Conservation (phyloP, 1,140 invertebrate genomes). For the Drosophila grimshawi region DNA sequence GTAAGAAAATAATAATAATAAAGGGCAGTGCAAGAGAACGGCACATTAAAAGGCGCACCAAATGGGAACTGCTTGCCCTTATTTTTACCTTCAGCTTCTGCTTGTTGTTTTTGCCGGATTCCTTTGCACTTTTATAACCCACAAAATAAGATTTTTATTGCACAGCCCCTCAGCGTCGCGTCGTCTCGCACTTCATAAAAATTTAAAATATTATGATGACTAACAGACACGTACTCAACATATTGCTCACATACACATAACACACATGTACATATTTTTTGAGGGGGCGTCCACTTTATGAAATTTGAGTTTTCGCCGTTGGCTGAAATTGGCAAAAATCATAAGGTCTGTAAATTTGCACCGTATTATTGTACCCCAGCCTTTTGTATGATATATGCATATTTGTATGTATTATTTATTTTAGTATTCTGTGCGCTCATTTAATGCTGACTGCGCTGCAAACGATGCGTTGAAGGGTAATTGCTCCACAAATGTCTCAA, state of each 20-base stretch:
- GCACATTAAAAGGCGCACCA: constrained; percentile 39
- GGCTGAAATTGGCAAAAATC: constrained; percentile 47
- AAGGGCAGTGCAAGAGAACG: constrained; percentile 8
- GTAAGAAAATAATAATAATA: constrained; percentile 48
- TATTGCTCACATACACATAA: constrained; percentile 34
- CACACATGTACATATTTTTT: not conserved
- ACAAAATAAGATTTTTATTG: constrained; percentile 82
- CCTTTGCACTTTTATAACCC: constrained; percentile 74
- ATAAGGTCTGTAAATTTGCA: constrained; percentile 44
- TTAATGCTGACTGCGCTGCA: constrained; percentile 42
- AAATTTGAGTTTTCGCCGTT: constrained; percentile 27
- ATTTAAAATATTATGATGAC: constrained; percentile 82
- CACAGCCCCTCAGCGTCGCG: constrained; percentile 57
- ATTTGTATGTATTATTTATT: constrained; percentile 14
- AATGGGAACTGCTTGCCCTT: constrained; percentile 44
- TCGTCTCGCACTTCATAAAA: constrained; percentile 78
- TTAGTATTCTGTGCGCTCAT: constrained; percentile 14
- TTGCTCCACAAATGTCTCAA: constrained; percentile 28
- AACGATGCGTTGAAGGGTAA: constrained; percentile 39
- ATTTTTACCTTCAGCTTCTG: constrained; percentile 16
- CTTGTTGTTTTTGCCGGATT: constrained; percentile 14
- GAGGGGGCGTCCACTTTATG: constrained; percentile 10
- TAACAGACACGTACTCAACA: constrained; percentile 68
- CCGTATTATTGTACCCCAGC: constrained; percentile 12
- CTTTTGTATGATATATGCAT: constrained; percentile 19